Percentiles rank a stretch among this genome's conserved stretches.
phyloP scores from a whole-genome alignment of 2,113 vertebrate species.

The Microcebus lehilahytsara region DNA sequence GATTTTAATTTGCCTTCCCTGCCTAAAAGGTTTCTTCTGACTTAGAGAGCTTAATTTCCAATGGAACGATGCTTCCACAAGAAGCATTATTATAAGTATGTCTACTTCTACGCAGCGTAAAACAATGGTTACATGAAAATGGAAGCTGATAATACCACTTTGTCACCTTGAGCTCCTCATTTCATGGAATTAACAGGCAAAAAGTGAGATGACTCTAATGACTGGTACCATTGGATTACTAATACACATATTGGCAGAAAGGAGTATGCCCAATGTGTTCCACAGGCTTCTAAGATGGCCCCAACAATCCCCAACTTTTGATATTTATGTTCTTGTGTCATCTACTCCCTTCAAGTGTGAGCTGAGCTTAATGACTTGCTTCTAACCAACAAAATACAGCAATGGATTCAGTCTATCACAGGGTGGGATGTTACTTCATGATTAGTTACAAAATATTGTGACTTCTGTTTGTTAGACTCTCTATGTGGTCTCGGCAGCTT shows the following conservation, averaged over 20 bases:
- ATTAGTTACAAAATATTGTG: neutral
- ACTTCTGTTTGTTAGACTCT: neutral
- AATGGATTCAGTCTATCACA: neutral
- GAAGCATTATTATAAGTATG: too few relatives aligned
- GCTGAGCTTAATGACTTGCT: neutral
- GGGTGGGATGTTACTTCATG: neutral
- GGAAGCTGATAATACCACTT: neutral
- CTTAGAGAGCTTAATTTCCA: neutral
- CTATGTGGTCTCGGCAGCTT: neutral
- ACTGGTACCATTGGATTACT: neutral
- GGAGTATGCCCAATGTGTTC: neutral
- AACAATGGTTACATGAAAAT: neutral
- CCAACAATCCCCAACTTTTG: neutral
- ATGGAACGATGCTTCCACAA: neutral
- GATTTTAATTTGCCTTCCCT: neutral
- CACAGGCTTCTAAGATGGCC: neutral
- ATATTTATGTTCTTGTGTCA: neutral
- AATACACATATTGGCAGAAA: neutral
- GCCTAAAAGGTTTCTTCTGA: neutral
- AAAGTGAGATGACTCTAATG: neutral
- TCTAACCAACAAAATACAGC: neutral
- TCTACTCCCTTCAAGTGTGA: neutral
- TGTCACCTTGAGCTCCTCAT: neutral
- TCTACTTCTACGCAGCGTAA: neutral
- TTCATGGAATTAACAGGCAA: neutral